These are phyloP conservation scores for Acrocephalus kingi DNA, from an alignment of 2,113 vertebrate genomes.

Conservation along the genomic window DNA sequence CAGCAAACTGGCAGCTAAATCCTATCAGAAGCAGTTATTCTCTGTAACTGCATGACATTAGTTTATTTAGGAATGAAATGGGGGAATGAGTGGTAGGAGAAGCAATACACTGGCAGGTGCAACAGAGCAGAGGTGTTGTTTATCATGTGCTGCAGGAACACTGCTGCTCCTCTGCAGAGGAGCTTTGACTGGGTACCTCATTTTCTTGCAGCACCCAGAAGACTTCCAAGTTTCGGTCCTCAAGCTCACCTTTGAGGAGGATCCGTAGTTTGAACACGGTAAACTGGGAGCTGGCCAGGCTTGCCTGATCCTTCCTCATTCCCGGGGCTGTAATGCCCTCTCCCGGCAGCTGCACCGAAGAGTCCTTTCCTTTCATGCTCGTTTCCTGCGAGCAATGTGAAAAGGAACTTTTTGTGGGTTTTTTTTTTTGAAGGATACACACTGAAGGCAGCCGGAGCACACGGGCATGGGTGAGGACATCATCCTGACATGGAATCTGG, in stretches of 20 bases:
- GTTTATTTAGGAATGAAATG: neutral
- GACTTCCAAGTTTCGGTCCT: neutral
- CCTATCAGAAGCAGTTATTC: neutral
- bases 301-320: neutral
- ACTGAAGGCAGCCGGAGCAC: neutral
- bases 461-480: neutral
- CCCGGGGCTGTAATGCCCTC: slow-evolving; percentile 21
- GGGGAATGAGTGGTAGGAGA: neutral
- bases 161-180: neutral
- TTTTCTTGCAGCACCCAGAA: neutral
- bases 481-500: neutral
- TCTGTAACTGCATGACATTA: neutral
- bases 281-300: neutral
- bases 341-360: neutral
- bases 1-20: neutral
- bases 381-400: rapidly evolving
- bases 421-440: neutral
- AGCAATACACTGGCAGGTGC: rapidly evolving
- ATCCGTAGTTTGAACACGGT: rapidly evolving
- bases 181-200: neutral
- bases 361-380: rapidly evolving
- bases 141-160: rapidly evolving
- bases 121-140: neutral
- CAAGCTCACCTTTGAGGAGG: neutral
- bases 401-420: neutral